Percentiles rank a stretch among this genome's conserved stretches.
Evolutionary conservation across 2,113 vertebrate genomes (phyloP).

Genomic region (Nannobrachium achirus): DNA sequence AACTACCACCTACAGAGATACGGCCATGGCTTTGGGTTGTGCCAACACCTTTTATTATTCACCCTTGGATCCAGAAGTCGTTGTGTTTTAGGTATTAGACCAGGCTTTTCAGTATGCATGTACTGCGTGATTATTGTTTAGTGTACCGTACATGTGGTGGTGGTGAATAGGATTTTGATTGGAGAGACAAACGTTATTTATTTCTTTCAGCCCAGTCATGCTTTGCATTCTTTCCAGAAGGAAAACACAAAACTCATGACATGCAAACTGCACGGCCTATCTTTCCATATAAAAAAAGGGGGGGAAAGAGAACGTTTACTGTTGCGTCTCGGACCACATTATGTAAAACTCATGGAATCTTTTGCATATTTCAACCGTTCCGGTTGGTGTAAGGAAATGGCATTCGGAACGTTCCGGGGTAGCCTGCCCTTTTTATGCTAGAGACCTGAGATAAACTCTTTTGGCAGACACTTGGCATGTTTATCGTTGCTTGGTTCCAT

Average conservation of each 20-base stretch:
- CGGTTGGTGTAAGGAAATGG: not conserved
- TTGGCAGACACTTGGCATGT: not conserved
- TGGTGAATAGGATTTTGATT: conserved; percentile 11
- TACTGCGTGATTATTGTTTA: conserved; percentile 7
- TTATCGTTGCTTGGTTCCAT: not conserved
- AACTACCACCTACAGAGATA: conserved; percentile 10
- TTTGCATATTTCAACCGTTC: conserved; percentile 6
- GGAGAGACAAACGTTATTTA: conserved; percentile 12
- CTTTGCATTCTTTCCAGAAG: conserved; percentile 17
- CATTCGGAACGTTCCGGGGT: conserved; percentile 6
- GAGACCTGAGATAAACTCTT: not conserved
- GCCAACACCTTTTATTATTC: not conserved
- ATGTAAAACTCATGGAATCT: conserved; percentile 26
- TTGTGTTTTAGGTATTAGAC: not conserved
- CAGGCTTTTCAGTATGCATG: not conserved
- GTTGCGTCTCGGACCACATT: conserved; percentile 1
- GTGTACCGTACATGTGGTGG: not conserved
- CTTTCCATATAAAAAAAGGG: not conserved
- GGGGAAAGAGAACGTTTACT: not conserved
- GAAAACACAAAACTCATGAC: conserved; percentile 31
- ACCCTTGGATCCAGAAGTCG: not conserved
- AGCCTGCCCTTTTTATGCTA: not conserved
- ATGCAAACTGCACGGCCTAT: not conserved
- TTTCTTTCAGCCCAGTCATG: conserved; percentile 12
- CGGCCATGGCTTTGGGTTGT: not conserved